A percentile compares a stretch with the other conserved stretches of the same genome.
Evolutionary conservation across 2,797 vertebrate species (phyloP).

Genomic region (Gymnothorax javanicus): DNA sequence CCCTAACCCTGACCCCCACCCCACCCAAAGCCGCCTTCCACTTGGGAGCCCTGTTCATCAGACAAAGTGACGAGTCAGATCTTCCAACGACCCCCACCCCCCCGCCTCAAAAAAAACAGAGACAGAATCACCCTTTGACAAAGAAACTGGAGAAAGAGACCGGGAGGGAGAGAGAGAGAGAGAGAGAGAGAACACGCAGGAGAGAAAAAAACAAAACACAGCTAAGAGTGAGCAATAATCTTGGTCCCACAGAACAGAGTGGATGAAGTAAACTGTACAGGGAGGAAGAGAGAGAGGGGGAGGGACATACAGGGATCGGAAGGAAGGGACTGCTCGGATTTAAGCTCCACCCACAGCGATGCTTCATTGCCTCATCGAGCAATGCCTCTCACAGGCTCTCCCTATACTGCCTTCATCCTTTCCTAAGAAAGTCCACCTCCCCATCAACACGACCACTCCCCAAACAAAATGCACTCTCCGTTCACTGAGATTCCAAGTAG

Average conservation of each 20-base stretch:
- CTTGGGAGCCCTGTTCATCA: slow-evolving; percentile 45
- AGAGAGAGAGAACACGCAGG: background rate
- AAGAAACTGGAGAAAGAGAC: background rate
- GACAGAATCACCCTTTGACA: background rate
- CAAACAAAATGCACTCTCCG: slow-evolving; percentile 60
- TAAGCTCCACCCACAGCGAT: slow-evolving; percentile 71
- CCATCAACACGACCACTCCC: background rate
- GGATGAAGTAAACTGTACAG: slow-evolving; percentile 45
- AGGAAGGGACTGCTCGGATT: slow-evolving; percentile 62
- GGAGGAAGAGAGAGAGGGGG: slow-evolving; percentile 53
- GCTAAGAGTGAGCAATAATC: background rate
- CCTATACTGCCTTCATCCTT: slow-evolving; percentile 6
- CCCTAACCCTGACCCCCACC: slow-evolving; percentile 37
- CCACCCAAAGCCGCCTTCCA: background rate
- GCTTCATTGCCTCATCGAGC: slow-evolving; percentile 56
- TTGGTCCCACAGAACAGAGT: slow-evolving; percentile 11
- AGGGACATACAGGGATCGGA: slow-evolving; percentile 34
- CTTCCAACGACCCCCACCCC: slow-evolving; percentile 49
- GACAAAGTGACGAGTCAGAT: slow-evolving; percentile 27
- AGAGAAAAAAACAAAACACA: background rate
- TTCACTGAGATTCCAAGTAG: slow-evolving; percentile 69
- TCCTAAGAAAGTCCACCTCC: background rate
- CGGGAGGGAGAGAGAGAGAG: slow-evolving; percentile 34
- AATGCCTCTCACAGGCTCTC: slow-evolving; percentile 44
- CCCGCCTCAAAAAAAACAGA: background rate